phyloP scores from a whole-genome alignment of 2,888 invertebrate species.

The Dorcus hopei region DNA sequence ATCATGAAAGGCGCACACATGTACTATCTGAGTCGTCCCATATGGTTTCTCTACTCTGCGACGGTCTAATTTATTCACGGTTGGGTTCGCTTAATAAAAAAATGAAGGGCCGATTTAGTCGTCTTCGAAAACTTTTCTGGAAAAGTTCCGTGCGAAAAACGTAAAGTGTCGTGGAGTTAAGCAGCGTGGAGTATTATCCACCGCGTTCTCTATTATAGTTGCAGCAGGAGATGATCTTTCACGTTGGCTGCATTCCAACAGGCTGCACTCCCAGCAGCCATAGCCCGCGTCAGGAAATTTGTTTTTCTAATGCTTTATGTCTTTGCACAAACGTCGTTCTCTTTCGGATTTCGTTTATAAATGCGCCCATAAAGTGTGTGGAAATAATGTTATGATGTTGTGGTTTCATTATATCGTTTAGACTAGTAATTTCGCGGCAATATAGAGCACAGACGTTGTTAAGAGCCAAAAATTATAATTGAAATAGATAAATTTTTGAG shows the following conservation, averaged over 20 bases:
- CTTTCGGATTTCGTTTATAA: conserved; percentile 16
- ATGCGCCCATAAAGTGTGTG: conserved; percentile 2
- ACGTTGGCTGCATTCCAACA: conserved; percentile 44
- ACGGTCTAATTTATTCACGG: neutral
- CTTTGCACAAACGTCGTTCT: conserved; percentile 10
- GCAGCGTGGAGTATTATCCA: conserved; percentile 15
- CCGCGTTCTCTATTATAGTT: conserved; percentile 30
- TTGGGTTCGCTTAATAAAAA: neutral
- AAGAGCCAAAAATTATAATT: conserved; percentile 35
- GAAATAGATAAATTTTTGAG: conserved; percentile 29
- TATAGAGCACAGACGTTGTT: conserved; percentile 24
- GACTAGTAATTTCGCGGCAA: conserved; percentile 6
- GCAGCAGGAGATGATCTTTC: conserved; percentile 35
- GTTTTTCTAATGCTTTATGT: conserved; percentile 23
- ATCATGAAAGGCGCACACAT: too few species aligned
- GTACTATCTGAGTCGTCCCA: too few species aligned
- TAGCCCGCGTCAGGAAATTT: conserved; percentile 20
- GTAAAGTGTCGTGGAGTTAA: conserved; percentile 8
- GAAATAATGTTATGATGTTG: conserved; percentile 15
- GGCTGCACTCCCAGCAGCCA: conserved; percentile 23
- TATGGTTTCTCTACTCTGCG: neutral
- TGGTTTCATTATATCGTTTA: conserved; percentile 7
- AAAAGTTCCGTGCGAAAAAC: conserved; percentile 3
- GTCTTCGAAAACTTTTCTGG: neutral
- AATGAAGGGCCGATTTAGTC: neutral